Evolutionary conservation across 2,888 invertebrate species (phyloP), one percentile per base, ranked within the genome.

Genomic region (Augochlorella aurata): DNA sequence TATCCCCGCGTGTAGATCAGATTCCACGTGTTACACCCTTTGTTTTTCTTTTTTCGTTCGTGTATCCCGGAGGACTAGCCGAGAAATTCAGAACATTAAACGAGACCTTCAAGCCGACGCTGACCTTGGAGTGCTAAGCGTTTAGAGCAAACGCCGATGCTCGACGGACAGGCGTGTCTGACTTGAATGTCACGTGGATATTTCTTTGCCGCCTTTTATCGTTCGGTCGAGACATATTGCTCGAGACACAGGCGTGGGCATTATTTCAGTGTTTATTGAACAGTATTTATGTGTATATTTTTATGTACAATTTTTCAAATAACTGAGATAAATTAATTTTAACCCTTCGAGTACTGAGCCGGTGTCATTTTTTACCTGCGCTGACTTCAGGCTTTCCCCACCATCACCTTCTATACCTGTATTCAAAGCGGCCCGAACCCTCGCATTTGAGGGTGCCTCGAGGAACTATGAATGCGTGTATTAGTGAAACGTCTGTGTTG

Each of bases 1-100:
- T 98, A 97, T 95, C 92, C 91, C 90, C 92, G 93, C 93, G 95
- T 95, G 94, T 93, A 92, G 92, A 92, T 89, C 91, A 89, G 92
- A 90, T 91, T 81, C 72, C 91, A 91, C 90, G 87, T 90, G 87
- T 91, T 88, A 87, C 89, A 83, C 87, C 77, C 84, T 74, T 38
- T 54, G n/a, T 38, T 47, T 21, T 10, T 9, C 21, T 18, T 16
- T 65, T 50, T 61, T 58, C 58, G 7, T 54, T 29, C 38, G 18
- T 44, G 29, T 61, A 44, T 67, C 77, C 74, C 45, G 63, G 65
- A 47, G 68, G 18, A 54, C 67, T 79, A 73, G 68, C 49, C 29
- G 65, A 63, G 9, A 63, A 73, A 74, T 72, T 78, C 44, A 61
- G 61, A 50, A 54, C 16, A 47, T 45, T 47, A 78, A 69, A 63